These are phyloP conservation scores for Aculops lycopersici DNA, from an alignment of 1,140 invertebrate genomes.

Conservation along the genomic window DNA sequence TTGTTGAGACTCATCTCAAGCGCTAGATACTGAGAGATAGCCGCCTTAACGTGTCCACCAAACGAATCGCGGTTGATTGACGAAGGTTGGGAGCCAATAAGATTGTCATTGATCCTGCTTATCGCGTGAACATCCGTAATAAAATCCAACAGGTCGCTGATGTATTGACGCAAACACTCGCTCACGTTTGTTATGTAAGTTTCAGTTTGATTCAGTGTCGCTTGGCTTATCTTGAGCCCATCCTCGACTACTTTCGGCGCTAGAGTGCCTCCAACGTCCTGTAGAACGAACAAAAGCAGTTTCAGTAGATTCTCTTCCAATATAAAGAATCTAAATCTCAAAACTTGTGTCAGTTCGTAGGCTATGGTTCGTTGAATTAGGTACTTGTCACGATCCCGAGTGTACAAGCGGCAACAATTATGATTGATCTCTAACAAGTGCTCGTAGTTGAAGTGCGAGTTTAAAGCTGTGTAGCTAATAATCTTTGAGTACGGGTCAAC, in stretches of 20 bases:
- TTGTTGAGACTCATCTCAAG: conserved; percentile 63
- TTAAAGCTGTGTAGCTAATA: conserved; percentile 56
- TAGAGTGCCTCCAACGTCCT: conserved; percentile 44
- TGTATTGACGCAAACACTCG: conserved; percentile 63
- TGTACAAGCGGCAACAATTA: conserved; percentile 32
- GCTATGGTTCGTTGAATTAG: conserved; percentile 58
- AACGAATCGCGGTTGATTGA: conserved; percentile 64
- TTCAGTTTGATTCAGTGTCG: conserved; percentile 2
- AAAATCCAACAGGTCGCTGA: conserved; percentile 78
- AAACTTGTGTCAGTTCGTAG: conserved; percentile 65
- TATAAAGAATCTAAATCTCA: conserved; percentile 71
- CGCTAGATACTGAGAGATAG: conserved; percentile 69
- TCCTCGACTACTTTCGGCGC: conserved; percentile 26
- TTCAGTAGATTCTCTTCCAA: conserved; percentile 75
- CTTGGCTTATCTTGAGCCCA: conserved; percentile 8
- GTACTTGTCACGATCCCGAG: conserved; percentile 62
- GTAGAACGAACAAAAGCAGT: conserved; percentile 34
- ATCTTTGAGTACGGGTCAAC: conserved; percentile 88
- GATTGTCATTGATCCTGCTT: conserved; percentile 62
- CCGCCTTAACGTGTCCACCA: conserved; percentile 72
- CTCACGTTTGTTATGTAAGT: conserved; percentile 38
- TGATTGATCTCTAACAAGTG: conserved; percentile 58
- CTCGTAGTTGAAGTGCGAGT: conserved; percentile 45
- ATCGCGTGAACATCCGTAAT: conserved; percentile 80
- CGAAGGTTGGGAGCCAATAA: background rate